Evolutionary conservation across 2,113 vertebrate species (phyloP), one percentile per base, ranked within the genome.

Genomic region (Donacobius atricapilla): DNA sequence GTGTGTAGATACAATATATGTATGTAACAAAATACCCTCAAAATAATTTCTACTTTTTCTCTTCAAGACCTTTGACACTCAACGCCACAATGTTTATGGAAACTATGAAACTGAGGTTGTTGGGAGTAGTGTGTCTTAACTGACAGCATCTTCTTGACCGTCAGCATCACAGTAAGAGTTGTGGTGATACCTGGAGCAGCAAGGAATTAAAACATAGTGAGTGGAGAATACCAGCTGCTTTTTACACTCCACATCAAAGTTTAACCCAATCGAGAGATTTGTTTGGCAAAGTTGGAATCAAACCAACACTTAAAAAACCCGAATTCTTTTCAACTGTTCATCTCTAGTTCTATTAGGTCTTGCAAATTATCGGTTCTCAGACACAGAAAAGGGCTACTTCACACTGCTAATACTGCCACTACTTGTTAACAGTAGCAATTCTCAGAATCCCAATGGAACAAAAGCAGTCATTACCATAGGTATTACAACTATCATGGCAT

Each of bases 1-100:
- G 10, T 24, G 19, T 31, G 6, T 30, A 42, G 3, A 2, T 23
- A 47, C 3, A 2, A 27, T 8, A 31, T 4, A 9, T 4, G 3
- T 23, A 45, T 6, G 25, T 37, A 84, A 57, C 15, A 50, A 25
- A 79, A 75, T 13, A 22, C 15, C 17, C 45, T 53, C 39, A 58
- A 39, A 81, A 77, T 24, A 33, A 44, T 42, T 83, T 73, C 22
- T 35, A 24, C 23, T 37, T 83, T 72, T 71, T 61, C 15, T 72
- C 35, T 77, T 84, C 20, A 63, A 70, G 51, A 33, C 22, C 17
- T 68, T 71, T 33, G 56, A n/a, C 14, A 54, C 6, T 45, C n/a
- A 24, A 70, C 9, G 70, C 13, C 15, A 30, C 16, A 30, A 27
- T 0, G 11, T 50, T 72, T 70, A 88, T 6, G 4, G 39, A 42